Base-by-base conservation (phyloP, 2,113 vertebrate genomes). In the Tetraodon nigroviridis region DNA sequence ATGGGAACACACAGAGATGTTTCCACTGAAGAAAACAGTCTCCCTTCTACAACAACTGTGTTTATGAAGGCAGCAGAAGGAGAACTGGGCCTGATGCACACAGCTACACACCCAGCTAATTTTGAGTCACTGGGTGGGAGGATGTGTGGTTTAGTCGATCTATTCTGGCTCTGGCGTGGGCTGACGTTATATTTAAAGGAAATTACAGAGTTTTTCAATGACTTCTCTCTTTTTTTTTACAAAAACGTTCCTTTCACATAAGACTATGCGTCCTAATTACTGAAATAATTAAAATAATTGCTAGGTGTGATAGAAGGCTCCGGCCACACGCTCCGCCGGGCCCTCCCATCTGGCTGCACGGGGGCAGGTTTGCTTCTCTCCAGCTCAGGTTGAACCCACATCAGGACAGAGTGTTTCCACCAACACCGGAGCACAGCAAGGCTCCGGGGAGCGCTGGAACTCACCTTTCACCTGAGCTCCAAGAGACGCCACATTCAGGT, bases 391-490 rank as follows among this genome's bases (percentile, higher is more conserved):
- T 15, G 14, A 14, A 45, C 14, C 13, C 13, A 10, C 17, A 45
- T 15, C 17, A 45, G 11, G 11, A 12, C 42, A 14, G 10, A 44
- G 6, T 21, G 24, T 24, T 24, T 5, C 24, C 5, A 78, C 7
- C 11, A 44, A 44, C 6, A 16, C 12, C 7, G 15, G 44, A 46
- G 44, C 15, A 16, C n/a, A 37, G 32, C 1, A 37, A 37, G 32
- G 32, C 32, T 37, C 32, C 32, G 4, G 7, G 3, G 32, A 37
- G 32, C 11, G 32, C 12, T 37, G 32, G 2, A 37, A 16, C 82
- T 86, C 87, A 89, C 87, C 86, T 87, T 89, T 87, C 77, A 84
- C 77, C 83, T 82, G 75, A 77, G 58, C 70, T 4, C 22, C 71
- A 69, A 71, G 64, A 69, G 61, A 71, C 68, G 66, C 82, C 6